These are phyloP conservation scores for Nomada flava DNA, from an alignment of 2,888 invertebrate species.

Conservation along the genomic window DNA sequence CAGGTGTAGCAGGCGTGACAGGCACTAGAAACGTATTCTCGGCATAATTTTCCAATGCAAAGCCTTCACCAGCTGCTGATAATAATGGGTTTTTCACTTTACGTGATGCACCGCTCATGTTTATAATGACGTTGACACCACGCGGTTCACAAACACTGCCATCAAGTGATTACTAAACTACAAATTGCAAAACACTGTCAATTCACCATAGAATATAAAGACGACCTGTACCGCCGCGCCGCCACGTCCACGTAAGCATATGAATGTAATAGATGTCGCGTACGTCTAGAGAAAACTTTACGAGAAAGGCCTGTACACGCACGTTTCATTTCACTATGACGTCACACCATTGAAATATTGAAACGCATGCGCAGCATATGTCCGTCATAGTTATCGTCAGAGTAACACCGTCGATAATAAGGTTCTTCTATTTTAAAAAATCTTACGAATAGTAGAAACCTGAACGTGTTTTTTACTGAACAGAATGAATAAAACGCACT, in stretches of 20 bases:
- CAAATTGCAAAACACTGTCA: conserved; percentile 30
- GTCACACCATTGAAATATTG: too few species aligned
- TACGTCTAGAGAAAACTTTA: too few species aligned
- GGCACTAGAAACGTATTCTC: conserved; percentile 90
- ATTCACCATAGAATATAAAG: conserved; percentile 19
- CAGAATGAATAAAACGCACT: too few species aligned
- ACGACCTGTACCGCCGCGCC: neutral
- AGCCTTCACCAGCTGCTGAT: conserved; percentile 90
- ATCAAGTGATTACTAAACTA: conserved; percentile 53
- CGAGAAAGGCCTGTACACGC: too few species aligned
- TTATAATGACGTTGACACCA: conserved; percentile 55
- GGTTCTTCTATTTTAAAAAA: too few species aligned
- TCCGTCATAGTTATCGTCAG: too few species aligned
- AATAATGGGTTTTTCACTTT: conserved; percentile 89
- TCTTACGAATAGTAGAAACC: too few species aligned
- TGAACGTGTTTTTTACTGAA: too few species aligned
- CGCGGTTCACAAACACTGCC: conserved; percentile 51
- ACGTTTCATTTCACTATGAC: too few species aligned
- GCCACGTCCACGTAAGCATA: conserved; percentile 55
- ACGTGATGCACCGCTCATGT: conserved; percentile 84
- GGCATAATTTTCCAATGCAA: conserved; percentile 90
- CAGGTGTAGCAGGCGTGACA: conserved; percentile 84
- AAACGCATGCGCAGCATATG: too few species aligned
- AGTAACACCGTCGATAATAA: too few species aligned
- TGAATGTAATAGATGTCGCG: neutral